Conservation (phyloP, 1,140 invertebrate species). For the Drosophila oshimai region DNA sequence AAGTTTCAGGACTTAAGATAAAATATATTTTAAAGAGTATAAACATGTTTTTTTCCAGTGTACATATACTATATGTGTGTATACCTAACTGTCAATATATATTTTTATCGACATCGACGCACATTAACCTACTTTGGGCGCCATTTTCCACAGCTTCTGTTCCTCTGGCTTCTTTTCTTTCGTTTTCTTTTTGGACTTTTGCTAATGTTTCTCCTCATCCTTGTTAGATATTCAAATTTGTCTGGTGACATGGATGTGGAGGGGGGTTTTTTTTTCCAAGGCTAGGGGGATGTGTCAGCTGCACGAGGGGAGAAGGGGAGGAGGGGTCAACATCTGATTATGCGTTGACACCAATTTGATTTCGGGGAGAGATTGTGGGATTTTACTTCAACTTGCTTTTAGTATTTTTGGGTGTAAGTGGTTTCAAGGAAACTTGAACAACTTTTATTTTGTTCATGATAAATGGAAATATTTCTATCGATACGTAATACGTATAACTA, state of each 20-base stretch:
- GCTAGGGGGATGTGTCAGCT: not conserved
- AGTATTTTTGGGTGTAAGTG: not conserved
- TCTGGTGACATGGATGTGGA: constrained; percentile 15
- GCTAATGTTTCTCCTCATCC: constrained; percentile 49
- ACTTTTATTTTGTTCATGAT: not conserved
- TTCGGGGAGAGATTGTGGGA: constrained; percentile 5
- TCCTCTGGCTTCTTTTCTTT: not conserved
- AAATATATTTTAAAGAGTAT: too few relatives aligned
- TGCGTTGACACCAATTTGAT: constrained; percentile 58
- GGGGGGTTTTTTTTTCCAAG: not conserved
- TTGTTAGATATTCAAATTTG: constrained; percentile 76
- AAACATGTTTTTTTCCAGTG: not conserved
- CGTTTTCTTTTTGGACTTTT: constrained; percentile 5
- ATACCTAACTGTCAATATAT: constrained; percentile 26
- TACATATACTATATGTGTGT: not conserved
- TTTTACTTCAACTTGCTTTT: not conserved
- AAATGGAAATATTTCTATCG: too few relatives aligned
- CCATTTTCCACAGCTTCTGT: constrained; percentile 37
- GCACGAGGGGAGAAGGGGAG: too few relatives aligned
- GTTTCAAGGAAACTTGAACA: not conserved
- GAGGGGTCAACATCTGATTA: constrained; percentile 58
- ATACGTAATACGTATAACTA: too few relatives aligned
- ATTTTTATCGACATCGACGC: constrained; percentile 71
- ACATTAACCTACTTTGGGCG: constrained; percentile 75
- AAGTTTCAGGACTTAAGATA: too few relatives aligned